Percentiles rank a stretch among this genome's conserved stretches.
These are phyloP conservation scores for Bilobella aurantiaca DNA, from an alignment of 1,140 invertebrate species.

Conservation along the genomic window DNA sequence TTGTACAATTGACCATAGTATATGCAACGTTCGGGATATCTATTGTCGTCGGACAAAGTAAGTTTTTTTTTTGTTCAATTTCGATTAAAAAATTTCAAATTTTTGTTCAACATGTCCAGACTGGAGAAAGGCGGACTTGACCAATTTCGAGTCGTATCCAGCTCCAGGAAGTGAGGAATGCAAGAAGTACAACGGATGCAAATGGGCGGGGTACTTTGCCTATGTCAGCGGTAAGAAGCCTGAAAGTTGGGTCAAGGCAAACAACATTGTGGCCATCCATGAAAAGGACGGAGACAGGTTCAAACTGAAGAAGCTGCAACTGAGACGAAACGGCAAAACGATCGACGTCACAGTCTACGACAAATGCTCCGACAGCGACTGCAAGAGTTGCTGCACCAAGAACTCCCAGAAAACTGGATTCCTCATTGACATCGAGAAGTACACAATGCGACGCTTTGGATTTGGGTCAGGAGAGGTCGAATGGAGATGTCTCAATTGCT, in stretches of 20 bases:
- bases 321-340: constrained; percentile 8
- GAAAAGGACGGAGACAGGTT: constrained; percentile 1
- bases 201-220: constrained; percentile 13
- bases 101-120: no score
- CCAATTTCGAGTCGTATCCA: constrained; percentile 20
- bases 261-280: constrained; percentile 19
- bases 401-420: constrained; percentile 16
- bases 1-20: no score
- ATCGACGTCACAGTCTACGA: constrained; percentile 21
- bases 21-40: no score
- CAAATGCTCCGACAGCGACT: constrained; percentile 14
- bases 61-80: not conserved
- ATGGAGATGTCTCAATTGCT: constrained; percentile 21
- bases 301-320: constrained; percentile 5
- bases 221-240: constrained; percentile 12
- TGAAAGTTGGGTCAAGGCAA: constrained; percentile 12
- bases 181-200: constrained; percentile 17
- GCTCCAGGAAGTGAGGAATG: constrained; percentile 7
- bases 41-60: no score
- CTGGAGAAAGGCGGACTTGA: constrained; percentile 16
- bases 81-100: no score
- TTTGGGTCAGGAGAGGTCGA: constrained; percentile 9
- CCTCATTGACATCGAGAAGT: constrained; percentile 23
- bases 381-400: constrained; percentile 13
- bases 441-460: constrained; percentile 13